These are phyloP conservation scores for Macrosiphum euphorbiae DNA, from an alignment of 2,888 invertebrate species.

Conservation along the genomic window DNA sequence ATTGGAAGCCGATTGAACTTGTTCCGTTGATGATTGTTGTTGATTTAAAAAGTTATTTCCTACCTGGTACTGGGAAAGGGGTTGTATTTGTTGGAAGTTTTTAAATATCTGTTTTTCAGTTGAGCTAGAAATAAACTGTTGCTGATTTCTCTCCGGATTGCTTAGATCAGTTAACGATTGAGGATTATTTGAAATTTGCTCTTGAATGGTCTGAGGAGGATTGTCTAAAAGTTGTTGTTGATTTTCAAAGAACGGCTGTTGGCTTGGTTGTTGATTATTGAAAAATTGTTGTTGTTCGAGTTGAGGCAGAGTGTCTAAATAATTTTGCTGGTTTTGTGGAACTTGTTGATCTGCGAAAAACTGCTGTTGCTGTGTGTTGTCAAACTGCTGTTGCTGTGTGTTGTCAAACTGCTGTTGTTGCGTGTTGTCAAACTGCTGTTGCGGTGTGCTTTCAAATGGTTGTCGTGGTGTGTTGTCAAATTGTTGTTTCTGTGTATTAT, in stretches of 20 bases:
- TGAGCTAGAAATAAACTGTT: conserved; percentile 50
- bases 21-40: conserved; percentile 70
- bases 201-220: conserved; percentile 19
- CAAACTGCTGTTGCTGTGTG: conserved; percentile 20
- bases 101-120: conserved; percentile 57
- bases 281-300: conserved; percentile 40
- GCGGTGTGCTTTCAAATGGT: conserved; percentile 29
- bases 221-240: conserved; percentile 48
- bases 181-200: conserved; percentile 24
- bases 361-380: conserved; percentile 34
- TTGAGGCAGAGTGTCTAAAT: conserved; percentile 38
- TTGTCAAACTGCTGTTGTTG: conserved; percentile 39
- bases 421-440: conserved; percentile 36
- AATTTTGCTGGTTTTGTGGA: conserved; percentile 31
- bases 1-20: conserved; percentile 37
- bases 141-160: conserved; percentile 21
- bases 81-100: conserved; percentile 65
- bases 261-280: conserved; percentile 35
- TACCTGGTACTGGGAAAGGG: conserved; percentile 66
- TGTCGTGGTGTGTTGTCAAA: conserved; percentile 16
- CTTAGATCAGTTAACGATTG: conserved; percentile 12
- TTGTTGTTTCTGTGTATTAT: conserved; percentile 1
- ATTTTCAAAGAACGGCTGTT: conserved; percentile 32
- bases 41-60: conserved; percentile 70
- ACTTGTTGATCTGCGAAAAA: conserved; percentile 55